phyloP scores from a whole-genome alignment of 2,797 vertebrate genomes.

The Prunella strophiata region DNA sequence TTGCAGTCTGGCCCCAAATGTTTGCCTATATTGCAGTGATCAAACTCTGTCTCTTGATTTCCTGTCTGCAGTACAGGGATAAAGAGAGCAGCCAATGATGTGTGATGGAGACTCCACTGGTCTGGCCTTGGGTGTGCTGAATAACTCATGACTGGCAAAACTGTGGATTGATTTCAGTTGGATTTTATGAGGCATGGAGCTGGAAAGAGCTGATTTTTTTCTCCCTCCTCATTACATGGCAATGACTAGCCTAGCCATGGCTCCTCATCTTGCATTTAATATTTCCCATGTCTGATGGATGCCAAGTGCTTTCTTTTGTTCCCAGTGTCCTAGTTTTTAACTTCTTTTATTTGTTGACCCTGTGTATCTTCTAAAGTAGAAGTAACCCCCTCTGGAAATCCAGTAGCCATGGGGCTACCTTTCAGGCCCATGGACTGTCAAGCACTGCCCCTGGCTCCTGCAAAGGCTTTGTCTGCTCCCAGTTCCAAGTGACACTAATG shows the following conservation, averaged over 20 bases:
- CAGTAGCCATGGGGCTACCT: background rate
- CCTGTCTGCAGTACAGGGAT: constrained; percentile 10
- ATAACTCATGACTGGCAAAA: constrained; percentile 38
- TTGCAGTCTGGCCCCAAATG: constrained; percentile 11
- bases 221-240: background rate
- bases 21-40: constrained; percentile 23
- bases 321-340: background rate
- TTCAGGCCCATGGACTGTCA: background rate
- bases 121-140: constrained; percentile 26
- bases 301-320: background rate
- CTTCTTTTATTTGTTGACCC: background rate
- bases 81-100: constrained; percentile 12
- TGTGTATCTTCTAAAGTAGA: background rate
- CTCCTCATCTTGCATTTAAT: background rate
- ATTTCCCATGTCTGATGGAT: background rate
- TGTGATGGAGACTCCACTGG: constrained; percentile 19
- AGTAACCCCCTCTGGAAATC: background rate
- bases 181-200: constrained; percentile 29
- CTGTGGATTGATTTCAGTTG: constrained; percentile 34
- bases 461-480: background rate
- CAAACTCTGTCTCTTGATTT: constrained; percentile 39
- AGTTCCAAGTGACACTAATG: background rate
- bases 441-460: background rate
- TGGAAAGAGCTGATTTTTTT: constrained; percentile 12
- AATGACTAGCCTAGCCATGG: background rate